Evolutionary conservation across 2,888 invertebrate species (phyloP).

Genomic region (Tholera decimalis): DNA sequence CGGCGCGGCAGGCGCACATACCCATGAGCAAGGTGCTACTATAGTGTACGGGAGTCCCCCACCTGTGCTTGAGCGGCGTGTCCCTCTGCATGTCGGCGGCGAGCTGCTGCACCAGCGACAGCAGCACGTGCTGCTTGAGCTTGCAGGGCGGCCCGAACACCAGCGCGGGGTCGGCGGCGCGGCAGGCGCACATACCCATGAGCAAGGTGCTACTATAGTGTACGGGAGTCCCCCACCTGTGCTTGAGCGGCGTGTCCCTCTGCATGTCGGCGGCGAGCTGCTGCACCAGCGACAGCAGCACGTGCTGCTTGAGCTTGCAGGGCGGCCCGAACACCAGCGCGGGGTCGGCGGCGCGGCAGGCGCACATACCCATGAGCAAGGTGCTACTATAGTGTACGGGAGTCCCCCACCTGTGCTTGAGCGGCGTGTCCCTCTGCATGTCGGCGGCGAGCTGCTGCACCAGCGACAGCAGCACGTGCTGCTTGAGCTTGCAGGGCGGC

Average conservation of each 20-base stretch:
- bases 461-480: conserved; percentile 97
- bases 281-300: conserved; percentile 97
- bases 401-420: conserved; percentile 77
- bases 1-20: conserved; percentile 96
- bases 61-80: conserved; percentile 90
- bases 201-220: too few species aligned
- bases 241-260: conserved; percentile 92
- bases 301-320: conserved; percentile 96
- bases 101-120: conserved; percentile 98
- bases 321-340: conserved; percentile 94
- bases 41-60: background rate
- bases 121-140: conserved; percentile 96
- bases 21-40: too few species aligned
- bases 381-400: too few species aligned
- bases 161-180: conserved; percentile 95
- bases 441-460: conserved; percentile 98
- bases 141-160: conserved; percentile 94
- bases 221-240: conserved; percentile 66
- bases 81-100: conserved; percentile 96
- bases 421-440: conserved; percentile 94
- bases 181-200: conserved; percentile 97
- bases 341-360: conserved; percentile 96
- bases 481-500: conserved; percentile 94
- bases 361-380: too few species aligned
- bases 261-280: conserved; percentile 97